Base-by-base conservation (phyloP, 2,888 invertebrate genomes). In the Anoplius nigerrimus region DNA sequence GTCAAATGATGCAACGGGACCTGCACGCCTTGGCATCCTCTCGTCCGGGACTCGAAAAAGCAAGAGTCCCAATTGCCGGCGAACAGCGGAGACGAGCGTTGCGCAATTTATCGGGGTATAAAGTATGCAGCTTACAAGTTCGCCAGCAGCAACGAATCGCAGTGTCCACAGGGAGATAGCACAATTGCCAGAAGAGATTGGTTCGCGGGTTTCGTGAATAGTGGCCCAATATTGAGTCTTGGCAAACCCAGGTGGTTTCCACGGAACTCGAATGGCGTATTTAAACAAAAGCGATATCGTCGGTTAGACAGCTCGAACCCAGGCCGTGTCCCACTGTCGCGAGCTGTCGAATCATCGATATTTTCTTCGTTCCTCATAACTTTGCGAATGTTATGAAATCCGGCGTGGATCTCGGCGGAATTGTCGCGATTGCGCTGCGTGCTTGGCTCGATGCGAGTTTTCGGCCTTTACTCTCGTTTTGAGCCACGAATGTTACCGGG, bases 91-190 rank as follows among this genome's bases (percentile, higher is more conserved):
- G 34, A 34, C 34, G 34, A 34, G 34, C 34, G 34, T 34, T 34
- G 34, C 34, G 72, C 64, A 73, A 68, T 76, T 75, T 75, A 69
- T 75, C 70, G 65, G 56, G 27, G 68, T 34, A 76, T 76, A 76
- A 76, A 76, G 73, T 76, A 75, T 75, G 76, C 71, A 72, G 70
- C 66, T 70, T 73, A 73, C 76, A 71, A 69, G 64, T 76, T 75
- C 58, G 57, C 62, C 66, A 68, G 59, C 65, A 27, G 51, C 68
- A 55, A 70, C 63, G 57, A 62, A 60, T 55, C 69, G 70, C 55
- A 57, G 65, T 65, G 65, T 62, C 62, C 67, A 59, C 60, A 60
- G 66, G 68, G 62, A 73, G 63, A 66, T 76, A 64, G 58, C 43
- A 34, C 51, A 63, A 66, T 67, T 68, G 52, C 66, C 53, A 57